Evolutionary conservation across 2,888 invertebrate genomes (phyloP), one percentile per base, ranked within the genome.

Genomic region (Bombyx huttoni): DNA sequence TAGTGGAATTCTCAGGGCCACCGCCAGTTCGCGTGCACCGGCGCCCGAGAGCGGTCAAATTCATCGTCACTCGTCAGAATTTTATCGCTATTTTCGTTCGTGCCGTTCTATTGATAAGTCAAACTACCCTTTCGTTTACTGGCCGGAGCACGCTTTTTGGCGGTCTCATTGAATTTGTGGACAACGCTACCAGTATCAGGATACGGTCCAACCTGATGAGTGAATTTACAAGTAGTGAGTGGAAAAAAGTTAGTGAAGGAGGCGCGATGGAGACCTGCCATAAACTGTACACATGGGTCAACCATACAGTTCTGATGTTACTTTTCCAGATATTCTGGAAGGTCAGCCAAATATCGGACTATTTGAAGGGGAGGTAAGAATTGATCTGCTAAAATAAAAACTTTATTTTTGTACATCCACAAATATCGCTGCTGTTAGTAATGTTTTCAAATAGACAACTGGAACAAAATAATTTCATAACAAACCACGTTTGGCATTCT

Each of bases 251-350:
- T 58, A 59, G 67, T 52, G 66, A 65, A 61, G 71, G 70, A 56
- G 71, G 77, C 68, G 74, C 79, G 59, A 87, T 87, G 87, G 85
- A 87, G 62, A 83, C 79, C 64, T 87, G 86, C 61, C 79, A 84
- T 62, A 86, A 83, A 61, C 60, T 88, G 50, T 88, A 83, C 74
- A 82, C 85, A 60, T 87, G 86, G 88, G 77, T 88, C 60, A 85
- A 83, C 70, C 78, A 87, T 59, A 83, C 85, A 12, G 60, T 87
- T 60, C 68, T 88, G 62, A 87, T 87, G 87, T 68, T 87, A 65
- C 70, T 87, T 52, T 77, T 87, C 56, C 87, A 88, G 69, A 85
- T 87, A 64, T 81, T 88, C 67, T 88, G 88, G 88, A 88, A 88
- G 70, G 78, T 87, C 63, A 85, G 78, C 71, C 88, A 88, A 68